phyloP scores from a whole-genome alignment of 2,888 invertebrate species.

The Rhagonycha lutea region DNA sequence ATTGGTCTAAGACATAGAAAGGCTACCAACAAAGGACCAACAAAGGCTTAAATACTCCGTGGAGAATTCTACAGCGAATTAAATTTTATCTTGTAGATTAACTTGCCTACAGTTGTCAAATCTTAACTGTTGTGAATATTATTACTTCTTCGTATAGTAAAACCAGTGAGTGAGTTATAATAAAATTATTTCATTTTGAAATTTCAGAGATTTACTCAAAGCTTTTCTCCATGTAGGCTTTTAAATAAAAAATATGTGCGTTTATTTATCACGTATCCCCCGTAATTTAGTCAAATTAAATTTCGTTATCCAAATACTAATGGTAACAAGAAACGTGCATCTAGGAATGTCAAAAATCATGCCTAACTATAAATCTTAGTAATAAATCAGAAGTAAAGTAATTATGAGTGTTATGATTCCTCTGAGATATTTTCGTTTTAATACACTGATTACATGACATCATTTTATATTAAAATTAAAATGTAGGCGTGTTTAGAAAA shows the following conservation, averaged over 20 bases:
- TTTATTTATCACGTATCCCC: neutral
- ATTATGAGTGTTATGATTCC: constrained; percentile 51
- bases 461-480: constrained; percentile 53
- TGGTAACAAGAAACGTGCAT: constrained; percentile 25
- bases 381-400: constrained; percentile 49
- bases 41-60: constrained; percentile 38
- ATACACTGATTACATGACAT: constrained; percentile 53
- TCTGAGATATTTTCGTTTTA: constrained; percentile 50
- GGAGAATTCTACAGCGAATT: constrained; percentile 34
- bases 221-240: neutral
- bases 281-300: neutral
- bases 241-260: neutral
- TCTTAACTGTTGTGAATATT: constrained; percentile 36
- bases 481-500: constrained; percentile 42
- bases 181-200: neutral
- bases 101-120: constrained; percentile 38
- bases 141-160: constrained; percentile 23
- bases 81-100: constrained; percentile 41
- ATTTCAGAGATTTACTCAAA: neutral
- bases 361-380: constrained; percentile 29
- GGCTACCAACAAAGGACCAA: constrained; percentile 36
- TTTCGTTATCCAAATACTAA: constrained; percentile 13
- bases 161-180: constrained; percentile 11
- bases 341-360: constrained; percentile 24
- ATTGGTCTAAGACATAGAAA: constrained; percentile 31